These are phyloP conservation scores for Marasmarcha lunaedactyla DNA, from an alignment of 2,888 invertebrate species.

Conservation along the genomic window DNA sequence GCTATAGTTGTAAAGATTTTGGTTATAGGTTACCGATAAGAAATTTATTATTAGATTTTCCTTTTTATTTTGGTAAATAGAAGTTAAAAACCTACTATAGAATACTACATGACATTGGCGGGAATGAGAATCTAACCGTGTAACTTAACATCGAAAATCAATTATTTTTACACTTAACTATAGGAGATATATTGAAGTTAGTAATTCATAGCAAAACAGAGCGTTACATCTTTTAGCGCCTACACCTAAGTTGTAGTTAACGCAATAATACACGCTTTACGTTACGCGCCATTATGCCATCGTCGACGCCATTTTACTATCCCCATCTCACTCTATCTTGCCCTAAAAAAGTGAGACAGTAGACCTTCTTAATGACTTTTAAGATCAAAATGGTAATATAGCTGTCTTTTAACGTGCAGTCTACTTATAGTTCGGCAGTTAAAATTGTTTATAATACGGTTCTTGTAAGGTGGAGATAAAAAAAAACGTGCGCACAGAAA, in stretches of 20 bases:
- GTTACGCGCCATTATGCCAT: constrained; percentile 18
- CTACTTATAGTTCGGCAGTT: constrained; percentile 28
- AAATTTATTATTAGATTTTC: too few relatives aligned
- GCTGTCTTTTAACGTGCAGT: constrained; percentile 31
- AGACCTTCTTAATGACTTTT: constrained; percentile 15
- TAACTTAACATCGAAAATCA: too few relatives aligned
- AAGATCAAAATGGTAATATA: constrained; percentile 30
- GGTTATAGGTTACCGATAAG: too few relatives aligned
- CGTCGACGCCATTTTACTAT: constrained; percentile 24
- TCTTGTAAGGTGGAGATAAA: constrained; percentile 1
- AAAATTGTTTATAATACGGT: constrained; percentile 13
- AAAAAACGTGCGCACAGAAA: constrained; percentile 6
- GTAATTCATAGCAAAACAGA: too few relatives aligned
- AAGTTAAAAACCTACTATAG: too few relatives aligned
- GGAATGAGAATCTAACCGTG: too few relatives aligned
- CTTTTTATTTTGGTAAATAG: too few relatives aligned
- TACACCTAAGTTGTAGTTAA: constrained; percentile 25
- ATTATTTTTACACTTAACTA: too few relatives aligned
- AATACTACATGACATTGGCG: too few relatives aligned
- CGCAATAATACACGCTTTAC: constrained; percentile 22
- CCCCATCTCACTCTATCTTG: constrained; percentile 25
- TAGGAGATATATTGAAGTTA: too few relatives aligned
- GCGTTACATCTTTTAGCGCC: constrained; percentile 26
- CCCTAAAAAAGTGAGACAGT: constrained; percentile 20
- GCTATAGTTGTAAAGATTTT: too few relatives aligned